A percentile compares a stretch with the other conserved stretches of the same genome.
Conservation (phyloP, 2,888 invertebrate genomes). For the Cactoblastis cactorum region DNA sequence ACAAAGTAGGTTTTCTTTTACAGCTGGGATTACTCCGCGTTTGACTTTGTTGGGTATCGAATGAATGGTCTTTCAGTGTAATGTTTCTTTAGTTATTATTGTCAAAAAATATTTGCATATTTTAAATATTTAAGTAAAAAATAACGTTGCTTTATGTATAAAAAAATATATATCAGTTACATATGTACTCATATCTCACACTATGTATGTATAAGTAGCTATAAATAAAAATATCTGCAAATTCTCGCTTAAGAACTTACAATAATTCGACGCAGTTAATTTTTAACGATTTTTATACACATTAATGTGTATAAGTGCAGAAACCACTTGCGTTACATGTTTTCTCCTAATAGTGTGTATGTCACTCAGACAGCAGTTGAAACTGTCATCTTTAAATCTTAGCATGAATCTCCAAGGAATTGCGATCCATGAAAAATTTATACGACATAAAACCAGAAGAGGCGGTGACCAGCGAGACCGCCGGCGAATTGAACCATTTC, state of each 20-base stretch:
- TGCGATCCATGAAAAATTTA: constrained; percentile 13
- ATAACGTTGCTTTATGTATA: no score
- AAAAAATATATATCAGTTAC: no score
- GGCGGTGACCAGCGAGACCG: constrained; percentile 5
- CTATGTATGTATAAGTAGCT: no score
- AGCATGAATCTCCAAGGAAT: constrained; percentile 13
- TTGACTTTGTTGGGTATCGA: neutral
- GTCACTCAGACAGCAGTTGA: constrained; percentile 7
- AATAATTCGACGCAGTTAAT: neutral
- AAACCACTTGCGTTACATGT: constrained; percentile 1
- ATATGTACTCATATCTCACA: no score
- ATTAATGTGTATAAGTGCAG: neutral
- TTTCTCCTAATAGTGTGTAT: neutral
- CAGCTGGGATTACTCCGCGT: neutral
- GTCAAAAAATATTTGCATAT: no score
- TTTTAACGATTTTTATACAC: neutral
- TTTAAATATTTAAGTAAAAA: no score
- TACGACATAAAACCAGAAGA: constrained; percentile 1
- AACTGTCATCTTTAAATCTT: constrained; percentile 14
- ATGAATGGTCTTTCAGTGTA: neutral
- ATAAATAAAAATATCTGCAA: no score
- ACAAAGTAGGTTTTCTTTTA: constrained; percentile 7
- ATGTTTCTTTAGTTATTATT: no score
- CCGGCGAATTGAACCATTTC: constrained; percentile 14
- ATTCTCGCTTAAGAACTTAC: no score